These are phyloP conservation scores for Lucifuga dentata DNA, from an alignment of 2,113 vertebrate species.

Conservation along the genomic window DNA sequence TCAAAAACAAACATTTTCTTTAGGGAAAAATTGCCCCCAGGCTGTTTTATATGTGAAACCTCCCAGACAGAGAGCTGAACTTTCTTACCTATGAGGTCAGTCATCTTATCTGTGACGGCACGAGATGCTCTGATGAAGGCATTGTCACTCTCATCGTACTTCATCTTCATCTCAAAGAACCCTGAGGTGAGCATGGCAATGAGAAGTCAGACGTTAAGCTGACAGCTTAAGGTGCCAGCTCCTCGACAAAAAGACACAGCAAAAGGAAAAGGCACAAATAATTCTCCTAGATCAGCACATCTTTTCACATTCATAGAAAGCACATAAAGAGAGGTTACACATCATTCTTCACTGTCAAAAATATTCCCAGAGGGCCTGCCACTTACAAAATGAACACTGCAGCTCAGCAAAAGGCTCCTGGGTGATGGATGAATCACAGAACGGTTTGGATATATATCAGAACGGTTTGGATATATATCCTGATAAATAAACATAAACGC, in stretches of 20 bases:
- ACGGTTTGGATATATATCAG: background rate
- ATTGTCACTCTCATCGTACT: constrained; percentile 96
- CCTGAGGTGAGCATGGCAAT: constrained; percentile 75
- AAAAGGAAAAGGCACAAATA: background rate
- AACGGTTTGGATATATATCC: background rate
- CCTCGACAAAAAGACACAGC: background rate
- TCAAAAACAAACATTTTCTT: too few relatives aligned
- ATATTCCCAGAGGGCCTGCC: background rate
- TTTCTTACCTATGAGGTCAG: constrained; percentile 88
- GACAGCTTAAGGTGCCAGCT: background rate
- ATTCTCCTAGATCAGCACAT: constrained; percentile 3
- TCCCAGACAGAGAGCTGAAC: background rate
- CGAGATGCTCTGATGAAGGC: constrained; percentile 91
- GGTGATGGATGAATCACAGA: constrained; percentile 14
- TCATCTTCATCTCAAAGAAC: constrained; percentile 99
- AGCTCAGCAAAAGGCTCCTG: constrained; percentile 3
- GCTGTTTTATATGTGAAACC: too few relatives aligned
- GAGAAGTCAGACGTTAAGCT: background rate
- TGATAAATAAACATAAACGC: background rate
- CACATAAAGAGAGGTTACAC: background rate
- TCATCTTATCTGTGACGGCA: constrained; percentile 93
- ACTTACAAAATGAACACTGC: background rate
- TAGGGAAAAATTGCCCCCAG: too few relatives aligned
- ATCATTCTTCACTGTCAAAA: background rate
- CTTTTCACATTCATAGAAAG: background rate